Base-by-base conservation (phyloP, 2,797 vertebrate species). In the Myotis findleyi region DNA sequence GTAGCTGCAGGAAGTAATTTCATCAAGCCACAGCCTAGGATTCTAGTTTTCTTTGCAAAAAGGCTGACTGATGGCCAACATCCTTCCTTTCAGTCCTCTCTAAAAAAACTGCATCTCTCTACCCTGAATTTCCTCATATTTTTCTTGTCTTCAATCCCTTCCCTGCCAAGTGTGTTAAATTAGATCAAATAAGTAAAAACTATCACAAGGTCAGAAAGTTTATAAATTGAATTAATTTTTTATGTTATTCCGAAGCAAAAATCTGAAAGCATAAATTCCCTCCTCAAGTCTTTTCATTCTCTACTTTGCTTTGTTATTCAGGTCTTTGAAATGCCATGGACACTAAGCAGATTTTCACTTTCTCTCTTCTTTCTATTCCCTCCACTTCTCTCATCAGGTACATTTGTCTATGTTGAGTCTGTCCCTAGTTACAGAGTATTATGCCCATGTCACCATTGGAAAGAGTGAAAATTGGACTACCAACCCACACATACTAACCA, bases 231-330 rank as follows among this genome's bases (percentile, higher is more conserved):
- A 41, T 80, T 66, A 36, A 75, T 69, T 92, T 20, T 62, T 62
- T 30, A 36, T 72, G 66, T 82, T 51, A 66, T 82, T 73, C 23
- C 87, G 84, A 87, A 92, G 55, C 13, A 21, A 92, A 83, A 59
- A n/a, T 49, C 5, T 64, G 47, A 76, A 84, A 85, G 53, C 51
- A 44, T 49, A 68, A 72, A 72, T 82, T 3, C 3, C 21, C 33
- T 59, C 11, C 20, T 73, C 36, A 44, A 20, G 23, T 82, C 30
- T 77, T 82, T 76, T 59, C 1, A n/a, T 76, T 59, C 17, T 21
- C 27, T 66, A 36, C 12, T 47, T 62, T 17, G 12, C 49, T 85
- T 83, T 47, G 59, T 59, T 72, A 47, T 84, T 30, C 69, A 84
- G 27, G 27, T 87, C n/a, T 77, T 85, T 53, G 51, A 66, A 57